These are phyloP conservation scores for Paralichthys olivaceus DNA, from an alignment of 2,113 vertebrate genomes.

Conservation along the genomic window DNA sequence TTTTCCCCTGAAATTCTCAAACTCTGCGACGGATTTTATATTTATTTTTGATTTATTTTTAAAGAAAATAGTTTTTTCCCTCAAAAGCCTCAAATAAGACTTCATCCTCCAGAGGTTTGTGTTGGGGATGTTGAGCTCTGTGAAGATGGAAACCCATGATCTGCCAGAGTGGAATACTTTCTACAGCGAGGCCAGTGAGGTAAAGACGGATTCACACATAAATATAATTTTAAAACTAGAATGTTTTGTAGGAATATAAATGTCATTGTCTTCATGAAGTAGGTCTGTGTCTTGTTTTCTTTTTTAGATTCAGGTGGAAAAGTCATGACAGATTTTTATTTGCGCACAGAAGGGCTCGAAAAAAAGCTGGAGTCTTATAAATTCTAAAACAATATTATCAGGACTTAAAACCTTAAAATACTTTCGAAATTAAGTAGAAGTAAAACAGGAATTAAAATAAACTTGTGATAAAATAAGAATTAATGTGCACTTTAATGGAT, in stretches of 20 bases:
- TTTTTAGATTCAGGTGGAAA: neutral
- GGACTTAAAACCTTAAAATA: neutral
- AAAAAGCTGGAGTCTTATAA: neutral
- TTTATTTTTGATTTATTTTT: conserved; percentile 23
- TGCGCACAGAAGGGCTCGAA: too few species aligned
- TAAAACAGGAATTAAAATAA: too few species aligned
- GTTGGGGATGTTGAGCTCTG: conserved; percentile 87
- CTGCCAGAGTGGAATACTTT: conserved; percentile 87
- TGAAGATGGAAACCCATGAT: conserved; percentile 90
- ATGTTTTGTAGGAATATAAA: neutral
- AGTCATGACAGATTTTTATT: too few species aligned
- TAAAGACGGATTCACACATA: conserved; percentile 49
- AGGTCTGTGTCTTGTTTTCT: neutral
- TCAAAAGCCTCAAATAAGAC: conserved; percentile 3
- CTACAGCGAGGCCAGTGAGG: conserved; percentile 86
- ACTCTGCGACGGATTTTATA: conserved; percentile 42
- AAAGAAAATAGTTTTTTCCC: neutral
- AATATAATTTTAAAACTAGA: neutral
- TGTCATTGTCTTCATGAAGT: neutral
- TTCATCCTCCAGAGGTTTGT: conserved; percentile 53
- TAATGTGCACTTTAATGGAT: too few species aligned
- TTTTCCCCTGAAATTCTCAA: conserved; percentile 9
- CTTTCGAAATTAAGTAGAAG: too few species aligned
- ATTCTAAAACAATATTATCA: neutral
- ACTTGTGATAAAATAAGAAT: too few species aligned